Evolutionary conservation across 2,113 vertebrate species (phyloP).

Genomic region (Dromas ardeola): DNA sequence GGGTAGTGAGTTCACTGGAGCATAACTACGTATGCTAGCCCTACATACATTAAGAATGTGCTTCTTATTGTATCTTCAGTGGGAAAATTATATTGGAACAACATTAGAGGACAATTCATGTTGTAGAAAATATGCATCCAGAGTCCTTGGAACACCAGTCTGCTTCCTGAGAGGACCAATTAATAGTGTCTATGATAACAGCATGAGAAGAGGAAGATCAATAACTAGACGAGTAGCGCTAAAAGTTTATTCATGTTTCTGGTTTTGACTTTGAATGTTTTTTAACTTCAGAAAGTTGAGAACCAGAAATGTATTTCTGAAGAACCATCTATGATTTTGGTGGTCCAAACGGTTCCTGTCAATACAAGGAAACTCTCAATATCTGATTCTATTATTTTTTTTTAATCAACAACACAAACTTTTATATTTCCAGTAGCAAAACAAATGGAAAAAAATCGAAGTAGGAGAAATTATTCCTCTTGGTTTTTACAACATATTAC

Average conservation of each 20-base stretch:
- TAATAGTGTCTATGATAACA: too few relatives aligned
- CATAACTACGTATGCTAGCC: not conserved
- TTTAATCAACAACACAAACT: not conserved
- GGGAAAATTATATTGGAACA: not conserved
- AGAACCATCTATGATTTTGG: rapidly evolving
- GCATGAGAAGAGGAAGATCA: not conserved
- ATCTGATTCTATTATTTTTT: not conserved
- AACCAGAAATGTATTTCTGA: not conserved
- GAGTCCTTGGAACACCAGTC: not conserved
- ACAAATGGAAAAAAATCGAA: not conserved
- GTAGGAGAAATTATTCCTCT: not conserved
- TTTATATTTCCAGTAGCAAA: not conserved
- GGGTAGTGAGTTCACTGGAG: not conserved
- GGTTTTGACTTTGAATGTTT: not conserved
- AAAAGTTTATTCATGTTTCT: not conserved
- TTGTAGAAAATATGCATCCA: not conserved
- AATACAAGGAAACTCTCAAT: too few relatives aligned
- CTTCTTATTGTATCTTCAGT: not conserved
- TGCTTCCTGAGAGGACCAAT: not conserved
- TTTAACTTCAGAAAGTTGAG: not conserved
- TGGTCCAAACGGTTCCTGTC: not conserved
- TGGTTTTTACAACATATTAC: not conserved
- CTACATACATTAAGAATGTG: not conserved
- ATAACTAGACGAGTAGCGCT: not conserved
- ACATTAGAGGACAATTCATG: not conserved